A percentile compares a stretch with the other conserved stretches of the same genome.
phyloP scores from a whole-genome alignment of 2,113 vertebrate species.

The Nesoenas mayeri region DNA sequence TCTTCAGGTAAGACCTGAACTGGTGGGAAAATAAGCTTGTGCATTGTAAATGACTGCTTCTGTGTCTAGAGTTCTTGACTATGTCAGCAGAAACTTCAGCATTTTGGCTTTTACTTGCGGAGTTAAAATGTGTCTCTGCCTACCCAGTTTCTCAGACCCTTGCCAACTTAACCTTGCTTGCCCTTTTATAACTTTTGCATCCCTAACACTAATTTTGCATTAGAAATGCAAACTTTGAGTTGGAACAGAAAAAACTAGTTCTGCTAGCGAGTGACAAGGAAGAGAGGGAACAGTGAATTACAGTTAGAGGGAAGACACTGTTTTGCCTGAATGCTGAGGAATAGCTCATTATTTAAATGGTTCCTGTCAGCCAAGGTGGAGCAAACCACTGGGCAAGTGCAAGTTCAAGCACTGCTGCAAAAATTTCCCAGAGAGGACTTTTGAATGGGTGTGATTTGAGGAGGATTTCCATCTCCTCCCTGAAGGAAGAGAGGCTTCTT shows the following conservation, averaged over 20 bases:
- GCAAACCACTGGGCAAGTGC: neutral
- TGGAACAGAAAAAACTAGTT: neutral
- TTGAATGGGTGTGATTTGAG: neutral
- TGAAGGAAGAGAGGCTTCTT: neutral
- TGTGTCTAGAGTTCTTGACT: slow-evolving; percentile 26
- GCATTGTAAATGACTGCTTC: slow-evolving; percentile 31
- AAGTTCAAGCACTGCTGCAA: neutral
- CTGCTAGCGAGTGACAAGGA: neutral
- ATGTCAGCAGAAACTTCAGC: neutral
- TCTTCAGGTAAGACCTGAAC: slow-evolving; percentile 87
- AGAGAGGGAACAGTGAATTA: neutral
- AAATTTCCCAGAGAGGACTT: neutral
- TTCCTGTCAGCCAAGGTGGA: neutral
- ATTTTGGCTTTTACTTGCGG: neutral
- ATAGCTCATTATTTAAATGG: neutral
- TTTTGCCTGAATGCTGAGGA: neutral
- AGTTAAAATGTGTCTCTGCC: neutral
- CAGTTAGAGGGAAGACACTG: neutral
- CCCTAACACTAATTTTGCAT: neutral
- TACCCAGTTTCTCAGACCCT: neutral
- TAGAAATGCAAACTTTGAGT: neutral
- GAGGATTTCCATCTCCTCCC: neutral
- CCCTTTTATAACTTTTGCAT: neutral
- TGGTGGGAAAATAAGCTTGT: neutral
- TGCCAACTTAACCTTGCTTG: neutral